Conservation (phyloP, 2,113 vertebrate genomes). For the Apteryx owenii region DNA sequence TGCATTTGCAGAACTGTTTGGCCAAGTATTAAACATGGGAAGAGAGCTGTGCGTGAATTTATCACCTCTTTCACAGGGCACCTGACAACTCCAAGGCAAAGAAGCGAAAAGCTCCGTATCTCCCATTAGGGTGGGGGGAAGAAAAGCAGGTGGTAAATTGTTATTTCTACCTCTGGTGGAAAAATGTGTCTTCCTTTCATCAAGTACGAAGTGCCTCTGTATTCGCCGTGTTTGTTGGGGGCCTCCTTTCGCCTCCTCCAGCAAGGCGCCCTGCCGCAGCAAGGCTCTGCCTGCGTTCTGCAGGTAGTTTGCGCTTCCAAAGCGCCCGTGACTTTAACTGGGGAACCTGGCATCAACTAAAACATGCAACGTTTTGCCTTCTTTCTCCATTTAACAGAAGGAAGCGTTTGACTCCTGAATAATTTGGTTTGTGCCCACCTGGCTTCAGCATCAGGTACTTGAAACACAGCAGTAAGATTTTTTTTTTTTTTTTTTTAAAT, state of each 20-base stretch:
- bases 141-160: not conserved
- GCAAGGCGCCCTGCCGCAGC: not conserved
- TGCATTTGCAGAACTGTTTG: not conserved
- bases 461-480: not conserved
- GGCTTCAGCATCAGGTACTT: not conserved
- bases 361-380: accelerated
- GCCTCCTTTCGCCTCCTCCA: not conserved
- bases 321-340: not conserved
- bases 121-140: not conserved
- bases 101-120: not conserved
- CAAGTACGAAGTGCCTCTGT: not conserved
- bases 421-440: not conserved
- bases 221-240: accelerated
- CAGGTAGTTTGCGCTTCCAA: not conserved
- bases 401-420: not conserved
- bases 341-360: not conserved
- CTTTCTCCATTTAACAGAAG: not conserved
- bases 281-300: not conserved
- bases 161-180: not conserved
- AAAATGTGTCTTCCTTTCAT: not conserved
- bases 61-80: not conserved
- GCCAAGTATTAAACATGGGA: not conserved
- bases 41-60: not conserved
- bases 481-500: not conserved
- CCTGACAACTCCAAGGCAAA: not conserved